Conservation (phyloP, 2,888 invertebrate genomes). For the Drosophila eohydei region DNA sequence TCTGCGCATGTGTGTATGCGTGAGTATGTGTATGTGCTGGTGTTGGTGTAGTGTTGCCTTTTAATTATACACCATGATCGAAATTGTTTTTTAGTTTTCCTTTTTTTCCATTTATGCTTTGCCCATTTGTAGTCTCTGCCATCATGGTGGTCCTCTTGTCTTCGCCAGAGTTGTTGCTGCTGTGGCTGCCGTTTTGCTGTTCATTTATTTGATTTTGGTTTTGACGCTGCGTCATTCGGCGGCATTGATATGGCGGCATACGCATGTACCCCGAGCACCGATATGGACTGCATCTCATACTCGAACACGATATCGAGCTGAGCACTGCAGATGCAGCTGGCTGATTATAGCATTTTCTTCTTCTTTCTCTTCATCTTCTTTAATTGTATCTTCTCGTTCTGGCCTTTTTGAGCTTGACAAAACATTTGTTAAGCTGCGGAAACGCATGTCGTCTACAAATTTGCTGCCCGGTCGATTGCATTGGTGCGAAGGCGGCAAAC, state of each 20-base stretch:
- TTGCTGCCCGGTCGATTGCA: constrained; percentile 42
- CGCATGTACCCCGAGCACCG: constrained; percentile 47
- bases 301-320: constrained; percentile 32
- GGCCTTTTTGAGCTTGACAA: constrained; percentile 74
- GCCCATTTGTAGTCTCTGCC: constrained; percentile 75
- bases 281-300: constrained; percentile 47
- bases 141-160: constrained; percentile 80
- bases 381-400: constrained; percentile 45
- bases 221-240: constrained; percentile 79
- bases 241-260: constrained; percentile 71
- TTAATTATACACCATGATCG: constrained; percentile 80
- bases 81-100: constrained; percentile 71
- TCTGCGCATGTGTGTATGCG: constrained; percentile 10
- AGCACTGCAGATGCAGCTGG: constrained; percentile 63
- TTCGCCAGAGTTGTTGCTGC: constrained; percentile 48
- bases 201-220: constrained; percentile 70
- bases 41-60: constrained; percentile 64
- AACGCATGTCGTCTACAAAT: constrained; percentile 76
- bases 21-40: constrained; percentile 22
- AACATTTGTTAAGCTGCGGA: constrained; percentile 79
- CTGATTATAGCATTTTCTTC: constrained; percentile 35
- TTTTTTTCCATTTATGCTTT: constrained; percentile 66
- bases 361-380: constrained; percentile 8
- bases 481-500: constrained; percentile 33
- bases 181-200: constrained; percentile 74